These are phyloP conservation scores for Dolichomitus sp. DNA, from an alignment of 2,888 invertebrate genomes.

Conservation along the genomic window DNA sequence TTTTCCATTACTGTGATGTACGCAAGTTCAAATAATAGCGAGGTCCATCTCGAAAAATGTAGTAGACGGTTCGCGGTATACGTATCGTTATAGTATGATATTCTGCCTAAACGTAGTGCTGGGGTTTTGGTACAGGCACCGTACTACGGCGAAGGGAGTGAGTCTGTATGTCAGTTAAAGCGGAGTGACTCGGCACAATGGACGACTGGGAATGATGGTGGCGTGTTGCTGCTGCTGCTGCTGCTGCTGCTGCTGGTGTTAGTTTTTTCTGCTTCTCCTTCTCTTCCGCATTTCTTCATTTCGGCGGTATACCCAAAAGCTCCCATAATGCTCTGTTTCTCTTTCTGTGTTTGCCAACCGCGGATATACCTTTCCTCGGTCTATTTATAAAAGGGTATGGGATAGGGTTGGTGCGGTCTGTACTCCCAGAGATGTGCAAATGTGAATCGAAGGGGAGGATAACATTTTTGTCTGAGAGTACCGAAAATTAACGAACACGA, in stretches of 20 bases:
- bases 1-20: slow-evolving; percentile 61
- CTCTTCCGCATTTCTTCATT: slow-evolving; percentile 59
- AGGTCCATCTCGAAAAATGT: slow-evolving; percentile 61
- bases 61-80: slow-evolving; percentile 54
- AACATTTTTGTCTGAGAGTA: slow-evolving; percentile 42
- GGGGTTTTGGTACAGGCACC: slow-evolving; percentile 6
- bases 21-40: slow-evolving; percentile 56
- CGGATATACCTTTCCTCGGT: slow-evolving; percentile 47
- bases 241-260: slow-evolving; percentile 40
- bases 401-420: slow-evolving; percentile 7
- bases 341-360: slow-evolving; percentile 65
- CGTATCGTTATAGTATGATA: slow-evolving; percentile 50
- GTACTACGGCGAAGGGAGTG: slow-evolving; percentile 52
- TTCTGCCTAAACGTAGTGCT: slow-evolving; percentile 47
- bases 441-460: slow-evolving; percentile 47
- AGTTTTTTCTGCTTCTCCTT: slow-evolving; percentile 40
- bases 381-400: slow-evolving; percentile 51
- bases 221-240: slow-evolving; percentile 44
- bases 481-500: slow-evolving; percentile 32
- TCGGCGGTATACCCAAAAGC: slow-evolving; percentile 43
- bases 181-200: slow-evolving; percentile 66
- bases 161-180: slow-evolving; percentile 75
- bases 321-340: slow-evolving; percentile 37
- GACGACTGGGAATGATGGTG: slow-evolving; percentile 58
- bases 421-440: slow-evolving; percentile 40